Percentiles rank a stretch among this genome's conserved stretches.
Conservation (phyloP, 1,140 invertebrate genomes). For the Lepidurus packardi region DNA sequence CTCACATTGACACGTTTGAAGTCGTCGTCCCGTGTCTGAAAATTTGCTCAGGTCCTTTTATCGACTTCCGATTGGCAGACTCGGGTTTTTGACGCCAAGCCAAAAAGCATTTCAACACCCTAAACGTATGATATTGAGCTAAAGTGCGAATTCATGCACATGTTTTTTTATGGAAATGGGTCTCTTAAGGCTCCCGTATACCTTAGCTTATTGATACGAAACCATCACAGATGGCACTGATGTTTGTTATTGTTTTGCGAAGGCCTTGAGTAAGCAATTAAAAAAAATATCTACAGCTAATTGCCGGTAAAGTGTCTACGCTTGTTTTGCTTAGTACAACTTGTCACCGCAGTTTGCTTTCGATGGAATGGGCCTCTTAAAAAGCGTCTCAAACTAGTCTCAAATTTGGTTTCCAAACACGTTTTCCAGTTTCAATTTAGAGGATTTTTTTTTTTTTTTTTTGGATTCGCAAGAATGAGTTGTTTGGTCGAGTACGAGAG, state of each 20-base stretch:
- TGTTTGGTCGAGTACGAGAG: background rate
- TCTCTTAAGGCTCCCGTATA: no score
- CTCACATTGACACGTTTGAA: background rate
- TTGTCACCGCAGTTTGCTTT: background rate
- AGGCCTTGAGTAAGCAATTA: no score
- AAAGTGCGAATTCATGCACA: background rate
- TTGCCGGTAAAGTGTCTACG: no score
- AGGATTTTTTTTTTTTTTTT: background rate
- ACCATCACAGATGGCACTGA: no score
- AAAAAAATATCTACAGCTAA: no score
- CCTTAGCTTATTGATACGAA: background rate
- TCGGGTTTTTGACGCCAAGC: background rate
- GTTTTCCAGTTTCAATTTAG: background rate
- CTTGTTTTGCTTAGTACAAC: no score
- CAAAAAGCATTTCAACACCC: background rate
- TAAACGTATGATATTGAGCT: background rate
- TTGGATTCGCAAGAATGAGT: background rate
- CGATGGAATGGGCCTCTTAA: background rate
- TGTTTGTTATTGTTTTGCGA: no score
- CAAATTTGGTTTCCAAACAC: constrained; percentile 15
- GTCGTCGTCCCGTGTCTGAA: background rate
- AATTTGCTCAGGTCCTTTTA: background rate
- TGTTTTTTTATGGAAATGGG: no score
- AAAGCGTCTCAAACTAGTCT: background rate
- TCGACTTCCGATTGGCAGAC: constrained; percentile 7